These are phyloP conservation scores for Noctuana brunneofusca DNA, from an alignment of 2,888 invertebrate species.

Conservation along the genomic window DNA sequence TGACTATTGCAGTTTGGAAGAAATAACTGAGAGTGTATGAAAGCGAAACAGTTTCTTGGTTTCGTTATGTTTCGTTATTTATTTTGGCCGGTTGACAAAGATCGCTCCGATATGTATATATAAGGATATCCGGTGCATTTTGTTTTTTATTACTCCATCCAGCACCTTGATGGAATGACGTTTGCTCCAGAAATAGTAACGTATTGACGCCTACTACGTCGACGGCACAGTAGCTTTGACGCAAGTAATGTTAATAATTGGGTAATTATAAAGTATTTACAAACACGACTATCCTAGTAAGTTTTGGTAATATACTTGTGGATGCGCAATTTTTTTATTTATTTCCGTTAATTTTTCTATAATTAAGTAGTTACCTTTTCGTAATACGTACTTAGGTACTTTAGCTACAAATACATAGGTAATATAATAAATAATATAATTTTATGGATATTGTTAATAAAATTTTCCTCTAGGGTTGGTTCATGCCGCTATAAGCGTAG, in stretches of 20 bases:
- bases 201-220: conserved; percentile 63
- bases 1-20: not conserved
- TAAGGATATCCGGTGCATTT: conserved; percentile 36
- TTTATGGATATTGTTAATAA: not conserved
- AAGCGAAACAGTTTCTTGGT: conserved; percentile 5
- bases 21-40: not conserved
- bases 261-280: no score
- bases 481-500: conserved; percentile 24
- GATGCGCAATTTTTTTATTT: not conserved
- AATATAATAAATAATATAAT: no score
- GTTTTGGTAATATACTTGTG: not conserved
- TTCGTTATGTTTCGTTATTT: conserved; percentile 19
- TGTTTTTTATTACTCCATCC: conserved; percentile 55
- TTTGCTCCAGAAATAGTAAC: conserved; percentile 63
- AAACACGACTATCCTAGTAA: not conserved
- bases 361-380: no score
- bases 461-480: conserved; percentile 4
- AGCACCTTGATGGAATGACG: conserved; percentile 63
- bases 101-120: conserved; percentile 22
- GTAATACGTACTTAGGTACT: no score
- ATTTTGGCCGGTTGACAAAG: conserved; percentile 26
- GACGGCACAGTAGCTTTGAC: conserved; percentile 58
- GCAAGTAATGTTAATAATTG: conserved; percentile 59
- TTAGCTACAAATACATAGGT: conserved; percentile 49
- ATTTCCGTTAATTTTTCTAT: not conserved